Evolutionary conservation across 2,888 invertebrate species (phyloP), one percentile per base, ranked within the genome.

Genomic region (Parapristionchus giblindavisi): DNA sequence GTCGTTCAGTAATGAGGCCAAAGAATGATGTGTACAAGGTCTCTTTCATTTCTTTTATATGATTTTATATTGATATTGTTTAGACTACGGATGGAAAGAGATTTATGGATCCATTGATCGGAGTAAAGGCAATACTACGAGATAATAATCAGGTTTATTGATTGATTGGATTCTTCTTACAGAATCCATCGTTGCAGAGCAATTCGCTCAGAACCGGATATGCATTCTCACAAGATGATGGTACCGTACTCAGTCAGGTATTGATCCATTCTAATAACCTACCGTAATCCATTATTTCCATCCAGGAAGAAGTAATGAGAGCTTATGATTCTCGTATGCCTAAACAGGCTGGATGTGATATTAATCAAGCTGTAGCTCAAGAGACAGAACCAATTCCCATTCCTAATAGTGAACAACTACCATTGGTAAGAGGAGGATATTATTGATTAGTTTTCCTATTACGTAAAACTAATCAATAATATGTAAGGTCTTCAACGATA

Each of bases 191-290:
- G 32, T 68, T 27, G 6, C 52, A 68, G 68, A 36, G 52, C 51
- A 21, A 14, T 0, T 38, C 52, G 8, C 68, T 48, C 48, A 48
- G 52, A 17, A 56, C 65, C 52, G 79, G 79, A 24, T 79, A 76
- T 63, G 75, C 76, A 6, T 79, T 79, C 58, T 73, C 79, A 21
- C 79, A 79, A 56, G 79, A 79, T 56, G 79, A 79, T 63, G 79
- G 79, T 2, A 34, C 60, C 27, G 77, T 73, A 11, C 36, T 79
- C n/a, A 61, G 60, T 17, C 79, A 79, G 73, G 58, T 73, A 71
- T 56, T 21, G 34, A 11, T 48, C 48, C 48, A 48, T 29, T 48
- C 27, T 11, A n/a, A 29, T 27, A 0, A n/a, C 27, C 48, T 68
- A 68, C 51, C 68, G 51, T 34, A 68, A 68, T 36, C 68, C 32